These are phyloP conservation scores for Amphipoea lucens DNA, from an alignment of 2,888 invertebrate species.

Conservation along the genomic window DNA sequence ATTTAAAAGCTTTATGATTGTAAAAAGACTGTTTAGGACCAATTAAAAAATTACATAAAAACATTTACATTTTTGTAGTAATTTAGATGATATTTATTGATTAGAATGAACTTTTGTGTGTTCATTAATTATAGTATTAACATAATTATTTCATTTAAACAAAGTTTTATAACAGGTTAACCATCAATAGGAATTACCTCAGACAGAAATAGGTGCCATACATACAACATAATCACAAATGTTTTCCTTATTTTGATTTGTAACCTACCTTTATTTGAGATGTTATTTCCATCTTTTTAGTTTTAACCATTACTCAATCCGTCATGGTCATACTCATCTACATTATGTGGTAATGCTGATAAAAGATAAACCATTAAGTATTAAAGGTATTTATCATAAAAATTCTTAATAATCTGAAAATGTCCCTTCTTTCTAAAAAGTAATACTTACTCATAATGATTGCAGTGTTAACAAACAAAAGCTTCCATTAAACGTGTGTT, in stretches of 20 bases:
- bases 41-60: constrained; percentile 54
- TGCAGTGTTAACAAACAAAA: constrained; percentile 7
- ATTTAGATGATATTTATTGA: constrained; percentile 54
- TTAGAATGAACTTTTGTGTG: constrained; percentile 41
- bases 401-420: constrained; percentile 32
- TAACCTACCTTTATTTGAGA: constrained; percentile 5
- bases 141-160: constrained; percentile 20
- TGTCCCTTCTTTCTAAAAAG: background rate
- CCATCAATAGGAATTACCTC: constrained; percentile 48
- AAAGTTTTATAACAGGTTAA: constrained; percentile 21
- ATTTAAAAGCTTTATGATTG: constrained; percentile 44
- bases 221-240: constrained; percentile 34
- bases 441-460: constrained; percentile 1
- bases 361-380: constrained; percentile 10
- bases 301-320: constrained; percentile 15
- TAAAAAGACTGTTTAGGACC: constrained; percentile 69
- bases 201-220: constrained; percentile 65
- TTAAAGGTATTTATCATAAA: constrained; percentile 27
- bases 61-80: constrained; percentile 47
- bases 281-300: constrained; percentile 10
- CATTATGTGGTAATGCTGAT: constrained; percentile 21
- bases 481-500: constrained; percentile 6
- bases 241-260: constrained; percentile 43
- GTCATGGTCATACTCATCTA: constrained; percentile 10
- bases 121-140: constrained; percentile 50